Evolutionary conservation across 2,888 invertebrate species (phyloP).

Genomic region (Punctoribates punctum): DNA sequence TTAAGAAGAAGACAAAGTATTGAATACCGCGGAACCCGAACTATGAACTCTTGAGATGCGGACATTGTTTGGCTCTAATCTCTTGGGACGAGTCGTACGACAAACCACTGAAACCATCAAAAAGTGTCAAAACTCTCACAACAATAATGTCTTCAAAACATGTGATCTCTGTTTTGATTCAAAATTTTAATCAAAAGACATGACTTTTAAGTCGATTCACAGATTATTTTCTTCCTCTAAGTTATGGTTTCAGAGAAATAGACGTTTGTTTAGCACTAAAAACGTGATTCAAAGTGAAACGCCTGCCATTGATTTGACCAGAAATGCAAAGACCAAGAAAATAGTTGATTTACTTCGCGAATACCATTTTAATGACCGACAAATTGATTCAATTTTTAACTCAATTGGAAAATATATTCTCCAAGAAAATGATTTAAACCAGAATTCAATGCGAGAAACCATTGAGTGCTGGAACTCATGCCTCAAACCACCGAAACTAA

Average conservation of each 20-base stretch:
- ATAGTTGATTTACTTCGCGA: neutral
- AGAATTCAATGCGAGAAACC: neutral
- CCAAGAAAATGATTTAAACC: constrained; percentile 12
- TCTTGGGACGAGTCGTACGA: neutral
- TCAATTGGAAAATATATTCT: constrained; percentile 15
- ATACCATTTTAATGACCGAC: constrained; percentile 19
- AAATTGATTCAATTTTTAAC: constrained; percentile 22
- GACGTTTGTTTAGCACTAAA: neutral
- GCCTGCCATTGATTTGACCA: neutral
- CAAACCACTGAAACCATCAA: neutral
- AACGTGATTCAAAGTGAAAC: neutral
- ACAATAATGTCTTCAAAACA: no score
- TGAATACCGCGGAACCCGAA: constrained; percentile 46
- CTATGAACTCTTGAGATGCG: constrained; percentile 46
- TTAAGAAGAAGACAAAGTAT: neutral
- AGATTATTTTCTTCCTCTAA: no score
- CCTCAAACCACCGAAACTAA: neutral
- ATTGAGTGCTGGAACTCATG: constrained; percentile 24
- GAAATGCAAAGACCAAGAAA: neutral
- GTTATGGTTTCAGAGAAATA: neutral
- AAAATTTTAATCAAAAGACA: no score
- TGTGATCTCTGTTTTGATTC: no score
- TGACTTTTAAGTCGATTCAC: no score
- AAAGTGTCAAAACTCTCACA: no score
- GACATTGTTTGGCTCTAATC: neutral